Percentiles rank a stretch among this genome's conserved stretches.
phyloP scores from a whole-genome alignment of 2,113 vertebrate genomes.

The Pluvianellus socialis region DNA sequence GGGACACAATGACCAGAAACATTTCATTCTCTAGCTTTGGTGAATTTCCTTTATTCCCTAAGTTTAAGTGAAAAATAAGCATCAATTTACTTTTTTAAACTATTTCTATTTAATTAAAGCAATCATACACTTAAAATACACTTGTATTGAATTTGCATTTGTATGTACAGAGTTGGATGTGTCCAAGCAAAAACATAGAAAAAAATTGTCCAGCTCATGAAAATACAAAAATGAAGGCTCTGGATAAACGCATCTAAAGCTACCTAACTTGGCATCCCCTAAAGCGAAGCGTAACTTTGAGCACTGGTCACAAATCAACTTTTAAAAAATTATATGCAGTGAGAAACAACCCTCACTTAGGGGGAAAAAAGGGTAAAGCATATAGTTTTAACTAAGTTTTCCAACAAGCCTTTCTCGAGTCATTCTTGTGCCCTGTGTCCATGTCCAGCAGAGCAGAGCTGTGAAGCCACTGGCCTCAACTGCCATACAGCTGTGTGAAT shows the following conservation, averaged over 20 bases:
- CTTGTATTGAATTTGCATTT: not conserved
- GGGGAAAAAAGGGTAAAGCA: not conserved
- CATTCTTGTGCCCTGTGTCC: no score
- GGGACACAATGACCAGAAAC: not conserved
- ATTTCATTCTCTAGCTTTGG: not conserved
- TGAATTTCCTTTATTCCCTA: not conserved
- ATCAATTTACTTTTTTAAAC: rapidly evolving
- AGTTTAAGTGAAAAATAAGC: not conserved
- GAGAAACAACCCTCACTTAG: not conserved
- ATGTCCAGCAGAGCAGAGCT: not conserved
- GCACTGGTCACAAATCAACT: not conserved
- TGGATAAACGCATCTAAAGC: not conserved
- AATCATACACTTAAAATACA: not conserved
- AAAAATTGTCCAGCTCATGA: not conserved
- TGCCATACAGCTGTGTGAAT: rapidly evolving
- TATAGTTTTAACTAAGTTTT: not conserved
- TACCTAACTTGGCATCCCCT: not conserved
- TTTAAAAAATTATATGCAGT: not conserved
- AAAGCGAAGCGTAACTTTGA: not conserved
- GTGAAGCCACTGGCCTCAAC: not conserved
- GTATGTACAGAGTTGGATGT: rapidly evolving
- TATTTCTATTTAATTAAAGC: not conserved
- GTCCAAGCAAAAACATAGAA: not conserved
- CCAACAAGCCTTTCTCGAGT: not conserved
- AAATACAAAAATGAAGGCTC: not conserved